phyloP scores from a whole-genome alignment of 2,797 vertebrate species.

The Distichodus sexfasciatus region DNA sequence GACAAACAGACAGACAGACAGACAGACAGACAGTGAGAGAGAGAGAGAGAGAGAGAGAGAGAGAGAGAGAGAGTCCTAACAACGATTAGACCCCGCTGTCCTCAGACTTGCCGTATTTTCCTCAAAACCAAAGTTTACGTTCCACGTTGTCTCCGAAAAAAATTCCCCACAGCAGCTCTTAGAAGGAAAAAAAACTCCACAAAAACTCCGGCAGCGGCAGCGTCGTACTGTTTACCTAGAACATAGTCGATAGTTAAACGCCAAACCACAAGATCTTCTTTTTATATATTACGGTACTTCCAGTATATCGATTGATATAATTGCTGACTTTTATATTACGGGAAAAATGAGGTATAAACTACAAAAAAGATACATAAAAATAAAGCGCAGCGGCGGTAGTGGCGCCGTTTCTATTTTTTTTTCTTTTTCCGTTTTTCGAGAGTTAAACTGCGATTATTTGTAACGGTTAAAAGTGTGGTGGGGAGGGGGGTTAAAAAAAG shows the following conservation, averaged over 20 bases:
- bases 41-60: conserved; percentile 40
- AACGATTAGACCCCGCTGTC: too few relatives aligned
- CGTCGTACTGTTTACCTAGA: conserved; percentile 81
- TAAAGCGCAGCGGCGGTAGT: conserved; percentile 73
- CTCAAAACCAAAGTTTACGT: conserved; percentile 91
- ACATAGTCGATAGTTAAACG: conserved; percentile 80
- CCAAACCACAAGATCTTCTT: conserved; percentile 83
- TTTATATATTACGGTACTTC: conserved; percentile 87
- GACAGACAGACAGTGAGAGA: conserved; percentile 52
- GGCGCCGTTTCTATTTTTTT: conserved; percentile 89
- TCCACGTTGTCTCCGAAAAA: conserved; percentile 74
- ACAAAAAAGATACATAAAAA: conserved; percentile 62
- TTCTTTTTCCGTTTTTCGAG: conserved; percentile 79
- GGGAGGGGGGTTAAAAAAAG: conserved; percentile 32
- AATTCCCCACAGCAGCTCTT: conserved; percentile 75
- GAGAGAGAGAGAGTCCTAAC: too few relatives aligned
- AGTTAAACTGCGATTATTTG: conserved; percentile 87
- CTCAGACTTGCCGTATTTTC: conserved; percentile 79
- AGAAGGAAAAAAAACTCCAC: conserved; percentile 62
- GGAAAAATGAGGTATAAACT: conserved; percentile 71
- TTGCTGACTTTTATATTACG: conserved; percentile 94
- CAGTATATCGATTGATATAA: conserved; percentile 93
- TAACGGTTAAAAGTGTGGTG: conserved; percentile 73
- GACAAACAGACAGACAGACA: neutral
- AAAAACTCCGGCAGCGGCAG: conserved; percentile 78